A percentile compares a stretch with the other conserved stretches of the same genome.
These are phyloP conservation scores for Molossus molossus DNA, from an alignment of 2,797 vertebrate species.

Conservation along the genomic window DNA sequence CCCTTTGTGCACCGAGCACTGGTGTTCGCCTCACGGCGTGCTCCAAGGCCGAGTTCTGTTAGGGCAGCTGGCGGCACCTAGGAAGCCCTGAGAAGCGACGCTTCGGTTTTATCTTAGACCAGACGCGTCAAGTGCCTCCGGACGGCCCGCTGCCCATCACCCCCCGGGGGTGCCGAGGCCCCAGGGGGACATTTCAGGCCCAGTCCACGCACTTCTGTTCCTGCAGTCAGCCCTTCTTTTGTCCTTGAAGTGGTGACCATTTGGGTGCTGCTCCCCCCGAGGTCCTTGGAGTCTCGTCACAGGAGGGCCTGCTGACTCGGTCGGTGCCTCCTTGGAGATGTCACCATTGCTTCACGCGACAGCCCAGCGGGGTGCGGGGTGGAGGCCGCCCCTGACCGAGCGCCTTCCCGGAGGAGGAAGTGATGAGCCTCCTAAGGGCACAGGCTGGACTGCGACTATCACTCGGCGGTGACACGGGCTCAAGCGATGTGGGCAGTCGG, in stretches of 20 bases:
- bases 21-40: neutral
- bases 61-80: neutral
- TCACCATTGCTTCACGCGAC: neutral
- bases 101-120: neutral
- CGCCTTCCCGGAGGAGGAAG: neutral
- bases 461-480: rapidly evolving
- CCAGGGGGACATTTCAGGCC: rapidly evolving
- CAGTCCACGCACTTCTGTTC: neutral
- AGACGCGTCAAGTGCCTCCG: neutral
- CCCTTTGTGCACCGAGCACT: no score
- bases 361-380: neutral
- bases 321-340: neutral
- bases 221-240: neutral
- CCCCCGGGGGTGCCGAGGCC: no score
- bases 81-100: neutral
- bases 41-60: neutral
- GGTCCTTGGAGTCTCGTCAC: neutral
- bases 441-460: rapidly evolving
- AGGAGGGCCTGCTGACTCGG: neutral
- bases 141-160: neutral
- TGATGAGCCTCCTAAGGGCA: neutral
- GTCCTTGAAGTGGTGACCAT: rapidly evolving
- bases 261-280: neutral
- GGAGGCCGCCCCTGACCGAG: rapidly evolving
- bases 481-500: rapidly evolving